Evolutionary conservation across 2,113 vertebrate species (phyloP).

Genomic region (Butorides virescens): DNA sequence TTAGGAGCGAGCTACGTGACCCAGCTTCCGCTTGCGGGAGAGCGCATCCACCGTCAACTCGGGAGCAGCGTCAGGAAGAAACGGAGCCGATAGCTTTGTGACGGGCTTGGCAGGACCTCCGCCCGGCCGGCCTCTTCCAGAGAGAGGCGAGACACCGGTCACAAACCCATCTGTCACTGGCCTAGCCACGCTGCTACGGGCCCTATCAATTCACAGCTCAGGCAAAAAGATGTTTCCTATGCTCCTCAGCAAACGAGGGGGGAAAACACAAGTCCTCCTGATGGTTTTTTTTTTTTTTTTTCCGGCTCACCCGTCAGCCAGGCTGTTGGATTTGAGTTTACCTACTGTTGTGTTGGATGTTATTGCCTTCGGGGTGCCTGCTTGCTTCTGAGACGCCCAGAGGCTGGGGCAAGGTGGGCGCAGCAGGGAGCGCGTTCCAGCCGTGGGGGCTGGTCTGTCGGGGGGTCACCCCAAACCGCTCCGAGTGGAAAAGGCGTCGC

Average conservation of each 20-base stretch:
- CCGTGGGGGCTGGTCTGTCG: neutral
- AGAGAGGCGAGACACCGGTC: neutral
- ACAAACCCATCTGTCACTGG: slow-evolving; percentile 2
- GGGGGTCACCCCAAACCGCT: neutral
- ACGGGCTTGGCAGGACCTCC: neutral
- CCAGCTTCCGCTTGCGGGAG: slow-evolving; percentile 68
- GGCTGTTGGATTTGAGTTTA: neutral
- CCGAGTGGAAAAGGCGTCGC: neutral
- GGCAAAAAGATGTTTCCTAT: slow-evolving; percentile 45
- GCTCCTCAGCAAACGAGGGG: neutral
- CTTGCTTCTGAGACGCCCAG: neutral
- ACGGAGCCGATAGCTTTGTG: neutral
- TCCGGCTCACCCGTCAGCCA: neutral
- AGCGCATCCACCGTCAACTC: slow-evolving; percentile 62
- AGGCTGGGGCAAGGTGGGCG: no score
- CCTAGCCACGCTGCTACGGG: neutral
- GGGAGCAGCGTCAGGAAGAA: neutral
- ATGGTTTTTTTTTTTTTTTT: neutral
- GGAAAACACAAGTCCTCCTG: no score
- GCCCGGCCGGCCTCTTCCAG: neutral
- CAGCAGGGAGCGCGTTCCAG: rapidly evolving
- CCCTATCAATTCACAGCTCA: neutral
- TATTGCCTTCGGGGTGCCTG: neutral
- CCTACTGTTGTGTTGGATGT: neutral
- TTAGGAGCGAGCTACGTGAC: slow-evolving; percentile 62